These are phyloP conservation scores for Scolopax bukidnonensis DNA, from an alignment of 2,797 vertebrate species.

Conservation along the genomic window DNA sequence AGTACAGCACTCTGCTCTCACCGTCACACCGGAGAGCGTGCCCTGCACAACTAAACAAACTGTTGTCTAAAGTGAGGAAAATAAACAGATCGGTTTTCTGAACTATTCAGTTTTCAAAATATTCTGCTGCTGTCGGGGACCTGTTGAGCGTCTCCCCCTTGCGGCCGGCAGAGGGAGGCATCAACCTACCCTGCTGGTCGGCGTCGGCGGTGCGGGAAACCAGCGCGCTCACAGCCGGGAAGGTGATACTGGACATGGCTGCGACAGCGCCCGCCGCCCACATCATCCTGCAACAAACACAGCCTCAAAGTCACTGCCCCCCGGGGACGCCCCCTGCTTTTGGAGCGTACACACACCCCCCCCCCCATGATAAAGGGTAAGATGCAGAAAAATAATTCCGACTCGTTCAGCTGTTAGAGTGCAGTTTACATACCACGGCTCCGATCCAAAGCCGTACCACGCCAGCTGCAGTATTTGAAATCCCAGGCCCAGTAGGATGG, in stretches of 20 bases:
- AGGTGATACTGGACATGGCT: constrained; percentile 91
- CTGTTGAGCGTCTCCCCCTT: fast-evolving
- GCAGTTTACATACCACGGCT: constrained; percentile 82
- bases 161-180: fast-evolving
- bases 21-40: no score
- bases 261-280: constrained; percentile 89
- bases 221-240: constrained; percentile 87
- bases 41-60: no score
- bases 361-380: neutral
- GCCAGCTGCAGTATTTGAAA: constrained; percentile 90
- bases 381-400: fast-evolving
- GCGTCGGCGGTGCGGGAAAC: constrained; percentile 89
- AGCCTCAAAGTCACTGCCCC: neutral
- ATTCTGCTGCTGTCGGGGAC: neutral
- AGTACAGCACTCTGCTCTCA: fast-evolving
- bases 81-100: neutral
- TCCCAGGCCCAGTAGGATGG: constrained; percentile 87
- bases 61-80: neutral
- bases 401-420: neutral
- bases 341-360: fast-evolving
- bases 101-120: no score
- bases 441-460: constrained; percentile 90
- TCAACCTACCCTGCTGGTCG: constrained; percentile 85
- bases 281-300: constrained; percentile 84
- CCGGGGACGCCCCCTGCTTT: fast-evolving